Conservation (phyloP, 2,797 vertebrate genomes). For the Sphenodon punctatus region DNA sequence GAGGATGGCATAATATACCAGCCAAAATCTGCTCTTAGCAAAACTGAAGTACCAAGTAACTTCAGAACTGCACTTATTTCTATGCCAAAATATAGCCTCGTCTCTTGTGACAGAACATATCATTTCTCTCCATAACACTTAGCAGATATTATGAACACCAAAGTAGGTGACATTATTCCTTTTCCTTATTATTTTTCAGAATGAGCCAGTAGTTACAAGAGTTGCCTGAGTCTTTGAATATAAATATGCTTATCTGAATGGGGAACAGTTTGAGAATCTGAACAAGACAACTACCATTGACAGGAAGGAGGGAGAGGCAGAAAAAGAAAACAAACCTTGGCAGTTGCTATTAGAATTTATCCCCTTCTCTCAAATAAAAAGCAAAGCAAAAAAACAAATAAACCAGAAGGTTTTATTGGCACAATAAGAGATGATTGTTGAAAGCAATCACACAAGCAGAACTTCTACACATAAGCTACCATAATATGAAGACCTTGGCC, state of each 20-base stretch:
- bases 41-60: too few species aligned
- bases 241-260: not conserved
- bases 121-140: not conserved
- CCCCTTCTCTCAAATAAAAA: not conserved
- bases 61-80: not conserved
- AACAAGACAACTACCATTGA: not conserved
- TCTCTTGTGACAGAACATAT: not conserved
- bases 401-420: too few species aligned
- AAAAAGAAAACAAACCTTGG: not conserved
- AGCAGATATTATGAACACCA: not conserved
- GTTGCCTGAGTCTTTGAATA: not conserved
- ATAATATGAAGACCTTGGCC: not conserved
- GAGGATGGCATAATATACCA: too few species aligned
- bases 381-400: not conserved
- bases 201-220: not conserved
- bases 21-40: too few species aligned
- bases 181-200: not conserved
- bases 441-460: not conserved
- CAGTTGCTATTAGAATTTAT: too few species aligned
- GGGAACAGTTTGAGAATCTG: not conserved
- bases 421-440: not conserved
- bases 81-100: not conserved
- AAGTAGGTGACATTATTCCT: too few species aligned
- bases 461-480: not conserved
- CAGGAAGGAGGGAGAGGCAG: not conserved